Base-by-base conservation (phyloP, 2,113 vertebrate species). In the Pyxicephalus adspersus region DNA sequence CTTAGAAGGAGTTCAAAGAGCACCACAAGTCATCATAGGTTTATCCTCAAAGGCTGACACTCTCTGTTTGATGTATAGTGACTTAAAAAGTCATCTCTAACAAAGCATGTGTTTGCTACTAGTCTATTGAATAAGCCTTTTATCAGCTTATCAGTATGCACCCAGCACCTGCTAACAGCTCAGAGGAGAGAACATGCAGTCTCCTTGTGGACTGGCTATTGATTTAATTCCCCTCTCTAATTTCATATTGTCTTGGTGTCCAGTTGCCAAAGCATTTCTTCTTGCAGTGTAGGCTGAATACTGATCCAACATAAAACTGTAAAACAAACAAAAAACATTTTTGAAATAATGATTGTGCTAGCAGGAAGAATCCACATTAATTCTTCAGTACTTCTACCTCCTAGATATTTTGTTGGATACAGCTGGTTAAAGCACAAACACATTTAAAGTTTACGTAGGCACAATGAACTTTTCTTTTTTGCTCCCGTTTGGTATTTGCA, bases 1-100 rank as follows among this genome's bases (percentile, higher is more conserved):
- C 90, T 91, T 89, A 5, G 8, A 90, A 87, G 84, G 86, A 88
- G 89, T 93, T 92, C 91, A 93, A 93, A 93, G 90, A 92, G 88
- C 87, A 89, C 87, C 90, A 91, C 87, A 89, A 90, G 88, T 85
- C 89, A 89, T 91, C 90, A 87, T 87, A 90, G 89, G 89, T 91
- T 93, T 92, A 91, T 91, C 87, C 90, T 92, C 91, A 94, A 93
- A 92, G 88, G 85, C 90, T 90, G 88, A 92, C 90, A 90, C 86
- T 90, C 86, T 88, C 90, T 90, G 86, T 93, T 92, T 94, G 92
- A 93, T 93, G 91, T 92, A 88, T 85, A 84, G 86, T 90, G 90
- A 91, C 89, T 91, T 92, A 90, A 91, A 93, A 93, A 91, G 88
- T 89, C 89, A 91, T 92, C 85, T 84, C 86, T 86, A 87, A 87